Evolutionary conservation across 2,113 vertebrate species (phyloP).

Genomic region (Sinocyclocheilus anshuiensis): DNA sequence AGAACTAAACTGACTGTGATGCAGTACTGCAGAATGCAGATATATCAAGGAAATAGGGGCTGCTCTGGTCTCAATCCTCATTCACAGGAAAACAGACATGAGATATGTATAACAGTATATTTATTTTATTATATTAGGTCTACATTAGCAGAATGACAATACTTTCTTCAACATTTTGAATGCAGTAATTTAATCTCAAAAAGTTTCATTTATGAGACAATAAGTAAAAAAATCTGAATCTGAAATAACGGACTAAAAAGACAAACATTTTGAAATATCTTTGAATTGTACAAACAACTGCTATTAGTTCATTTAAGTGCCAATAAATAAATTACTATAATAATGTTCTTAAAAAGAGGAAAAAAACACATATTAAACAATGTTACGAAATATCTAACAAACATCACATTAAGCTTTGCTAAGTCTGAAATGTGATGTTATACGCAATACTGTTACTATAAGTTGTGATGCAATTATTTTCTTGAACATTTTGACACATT

Average conservation of each 20-base stretch:
- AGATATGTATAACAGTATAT: neutral
- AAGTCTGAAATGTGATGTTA: neutral
- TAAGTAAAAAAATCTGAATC: neutral
- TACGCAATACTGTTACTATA: neutral
- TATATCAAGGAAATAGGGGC: neutral
- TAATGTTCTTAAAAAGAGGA: neutral
- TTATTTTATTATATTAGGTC: neutral
- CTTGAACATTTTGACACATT: neutral
- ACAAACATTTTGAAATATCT: neutral
- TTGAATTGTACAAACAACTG: slow-evolving; percentile 11
- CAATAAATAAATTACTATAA: slow-evolving; percentile 4
- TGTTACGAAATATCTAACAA: neutral
- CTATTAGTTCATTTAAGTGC: neutral
- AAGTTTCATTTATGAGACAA: neutral
- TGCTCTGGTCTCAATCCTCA: neutral
- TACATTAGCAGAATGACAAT: neutral
- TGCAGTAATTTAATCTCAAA: neutral
- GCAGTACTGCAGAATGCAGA: neutral
- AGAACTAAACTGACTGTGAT: neutral
- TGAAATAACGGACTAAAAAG: neutral
- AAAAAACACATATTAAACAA: neutral
- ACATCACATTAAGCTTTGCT: neutral
- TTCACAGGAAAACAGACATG: neutral
- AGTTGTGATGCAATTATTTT: neutral
- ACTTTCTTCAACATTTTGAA: neutral